A percentile compares a stretch with the other conserved stretches of the same genome.
Conservation (phyloP, 1,140 invertebrate genomes). For the Pseudobourletiella spinata region DNA sequence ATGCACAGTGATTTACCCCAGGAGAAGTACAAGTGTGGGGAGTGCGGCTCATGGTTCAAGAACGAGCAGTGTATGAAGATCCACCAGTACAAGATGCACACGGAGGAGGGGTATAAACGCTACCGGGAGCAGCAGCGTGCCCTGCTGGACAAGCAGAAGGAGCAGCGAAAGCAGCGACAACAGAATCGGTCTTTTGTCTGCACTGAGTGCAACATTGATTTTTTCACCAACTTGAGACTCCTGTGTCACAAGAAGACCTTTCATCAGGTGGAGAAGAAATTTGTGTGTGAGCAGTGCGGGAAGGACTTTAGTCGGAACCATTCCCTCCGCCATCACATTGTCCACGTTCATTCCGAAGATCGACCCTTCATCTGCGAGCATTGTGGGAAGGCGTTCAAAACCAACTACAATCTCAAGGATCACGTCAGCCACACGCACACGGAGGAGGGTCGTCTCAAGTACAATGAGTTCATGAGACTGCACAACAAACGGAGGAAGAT, state of each 20-base stretch:
- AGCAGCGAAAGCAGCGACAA: neutral
- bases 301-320: neutral
- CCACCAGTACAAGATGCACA: neutral
- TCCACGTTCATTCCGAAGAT: neutral
- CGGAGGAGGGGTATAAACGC: neutral
- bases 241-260: neutral
- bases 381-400: neutral
- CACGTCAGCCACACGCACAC: neutral
- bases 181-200: neutral
- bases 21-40: neutral
- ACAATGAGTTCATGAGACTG: neutral
- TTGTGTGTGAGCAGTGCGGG: neutral
- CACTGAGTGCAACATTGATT: neutral
- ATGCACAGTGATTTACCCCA: neutral
- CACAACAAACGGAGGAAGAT: neutral
- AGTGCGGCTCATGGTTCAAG: neutral
- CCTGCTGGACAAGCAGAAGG: neutral
- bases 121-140: neutral
- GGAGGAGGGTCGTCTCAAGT: conserved; percentile 1
- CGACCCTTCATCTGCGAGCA: conserved; percentile 6
- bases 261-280: neutral
- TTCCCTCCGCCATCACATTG: neutral
- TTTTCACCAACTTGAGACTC: neutral
- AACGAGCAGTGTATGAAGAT: neutral
- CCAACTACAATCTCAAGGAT: neutral